Base-by-base conservation (phyloP, 2,888 invertebrate species). In the Tetropium fuscum region DNA sequence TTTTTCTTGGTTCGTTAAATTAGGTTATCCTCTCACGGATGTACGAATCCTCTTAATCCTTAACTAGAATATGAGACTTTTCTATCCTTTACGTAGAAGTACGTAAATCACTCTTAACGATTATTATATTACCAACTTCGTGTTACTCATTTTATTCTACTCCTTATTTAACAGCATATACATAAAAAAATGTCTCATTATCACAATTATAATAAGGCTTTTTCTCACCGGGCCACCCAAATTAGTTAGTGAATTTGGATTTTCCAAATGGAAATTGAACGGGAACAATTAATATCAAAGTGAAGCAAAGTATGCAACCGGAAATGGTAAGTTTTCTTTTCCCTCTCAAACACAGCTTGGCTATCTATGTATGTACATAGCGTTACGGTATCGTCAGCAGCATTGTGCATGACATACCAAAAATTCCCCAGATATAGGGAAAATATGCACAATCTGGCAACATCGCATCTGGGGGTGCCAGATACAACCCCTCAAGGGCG, bases 171-270 rank as follows among this genome's bases (percentile, higher is more conserved):
- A 27, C 30, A 30, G 30, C 41, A 47, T 53, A 47, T 63, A 60
- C 58, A 64, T 58, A 53, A 27, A 60, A n/a, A 60, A 63, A 51
- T 47, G 60, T 56, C 41, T 53, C 48, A 65, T 72, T 75, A 75
- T 75, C 74, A 75, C 75, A 75, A 75, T 73, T 70, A 74, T 66
- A 73, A 69, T 75, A 75, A 75, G 75, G 75, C 75, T 72, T 60
- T 41, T 41, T 22, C 16, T 30, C n/a, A 55, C 34, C 47, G 30
- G n/a, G 30, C 10, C 36, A 19, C 25, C 43, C 69, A 59, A 69
- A 68, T 68, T 66, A 69, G 66, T 67, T 66, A 60, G 53, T 56
- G 49, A 54, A 43, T 41, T 60, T 59, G 13, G 48, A 38, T 22
- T 13, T 40, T 40, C 41, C 20, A n/a, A 16, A 27, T 27, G 3